A percentile compares a stretch with the other conserved stretches of the same genome.
Evolutionary conservation across 2,888 invertebrate genomes (phyloP).

Genomic region (Drosophila picticornis): DNA sequence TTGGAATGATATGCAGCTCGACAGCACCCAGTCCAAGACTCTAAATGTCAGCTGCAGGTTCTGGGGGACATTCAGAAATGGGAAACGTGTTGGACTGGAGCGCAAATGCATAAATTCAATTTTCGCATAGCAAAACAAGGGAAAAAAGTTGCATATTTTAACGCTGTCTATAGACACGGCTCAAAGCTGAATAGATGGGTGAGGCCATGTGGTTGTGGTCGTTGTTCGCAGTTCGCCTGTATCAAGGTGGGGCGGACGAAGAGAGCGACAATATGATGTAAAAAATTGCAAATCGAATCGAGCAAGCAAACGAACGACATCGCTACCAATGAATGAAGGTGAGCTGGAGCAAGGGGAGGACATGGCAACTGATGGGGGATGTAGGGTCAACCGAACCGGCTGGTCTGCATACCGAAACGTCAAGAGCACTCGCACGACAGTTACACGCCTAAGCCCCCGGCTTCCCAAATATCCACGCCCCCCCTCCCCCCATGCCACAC

Average conservation of each 20-base stretch:
- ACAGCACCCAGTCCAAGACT: not conserved
- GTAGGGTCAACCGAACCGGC: slow-evolving; percentile 3
- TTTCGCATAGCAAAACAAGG: slow-evolving; percentile 45
- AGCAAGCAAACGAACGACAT: slow-evolving; percentile 58
- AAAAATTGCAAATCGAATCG: slow-evolving; percentile 80
- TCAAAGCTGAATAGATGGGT: slow-evolving; percentile 10
- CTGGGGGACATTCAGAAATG: not conserved
- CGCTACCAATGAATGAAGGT: slow-evolving; percentile 42
- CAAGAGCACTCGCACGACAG: slow-evolving; percentile 77
- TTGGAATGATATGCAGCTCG: not conserved
- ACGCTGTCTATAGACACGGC: slow-evolving; percentile 61
- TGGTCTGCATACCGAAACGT: slow-evolving; percentile 72
- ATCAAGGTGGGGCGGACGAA: slow-evolving; percentile 3
- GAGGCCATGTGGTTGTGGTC: slow-evolving; percentile 21
- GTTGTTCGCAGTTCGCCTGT: slow-evolving; percentile 15
- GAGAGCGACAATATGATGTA: slow-evolving; percentile 41
- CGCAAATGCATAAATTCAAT: slow-evolving; percentile 77
- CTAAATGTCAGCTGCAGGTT: slow-evolving; percentile 28
- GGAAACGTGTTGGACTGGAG: slow-evolving; percentile 29
- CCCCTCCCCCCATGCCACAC: not conserved
- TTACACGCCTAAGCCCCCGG: slow-evolving; percentile 69
- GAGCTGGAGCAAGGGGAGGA: not conserved
- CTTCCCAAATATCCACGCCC: slow-evolving; percentile 13
- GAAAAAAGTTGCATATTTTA: slow-evolving; percentile 69
- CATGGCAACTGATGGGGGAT: not conserved